Evolutionary conservation across 2,888 invertebrate genomes (phyloP).

Genomic region (Lithophane leautieri): DNA sequence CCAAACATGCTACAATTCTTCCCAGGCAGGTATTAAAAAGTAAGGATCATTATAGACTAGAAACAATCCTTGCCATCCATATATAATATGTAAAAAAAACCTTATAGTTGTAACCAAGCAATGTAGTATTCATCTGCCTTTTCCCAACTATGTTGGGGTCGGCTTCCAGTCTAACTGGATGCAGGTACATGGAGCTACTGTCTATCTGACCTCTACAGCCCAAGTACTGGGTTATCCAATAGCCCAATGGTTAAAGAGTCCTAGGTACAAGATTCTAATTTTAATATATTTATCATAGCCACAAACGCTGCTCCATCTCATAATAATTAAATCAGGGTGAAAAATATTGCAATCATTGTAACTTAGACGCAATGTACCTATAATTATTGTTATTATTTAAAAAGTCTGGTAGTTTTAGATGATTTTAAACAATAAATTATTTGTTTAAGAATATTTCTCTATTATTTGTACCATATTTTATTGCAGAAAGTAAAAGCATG

Average conservation of each 20-base stretch:
- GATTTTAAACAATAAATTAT: constrained; percentile 64
- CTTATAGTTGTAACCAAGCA: too few species aligned
- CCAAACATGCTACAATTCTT: not conserved
- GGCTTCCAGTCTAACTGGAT: not conserved
- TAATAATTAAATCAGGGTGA: constrained; percentile 28
- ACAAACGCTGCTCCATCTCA: constrained; percentile 3
- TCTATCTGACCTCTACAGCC: not conserved
- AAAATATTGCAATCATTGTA: constrained; percentile 36
- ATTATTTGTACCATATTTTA: constrained; percentile 30
- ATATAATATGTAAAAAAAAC: too few species aligned
- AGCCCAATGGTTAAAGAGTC: not conserved
- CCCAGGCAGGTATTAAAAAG: not conserved
- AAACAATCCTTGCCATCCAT: too few species aligned
- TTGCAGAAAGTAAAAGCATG: not conserved
- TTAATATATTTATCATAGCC: not conserved
- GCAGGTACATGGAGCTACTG: not conserved
- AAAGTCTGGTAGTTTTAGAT: constrained; percentile 66
- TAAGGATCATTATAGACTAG: not conserved
- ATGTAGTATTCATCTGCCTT: not conserved
- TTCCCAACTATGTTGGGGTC: not conserved
- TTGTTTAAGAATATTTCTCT: constrained; percentile 44
- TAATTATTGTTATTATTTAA: constrained; percentile 63
- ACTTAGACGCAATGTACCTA: constrained; percentile 21
- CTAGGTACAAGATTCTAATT: not conserved
- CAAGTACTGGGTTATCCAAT: not conserved